Base-by-base conservation (phyloP, 2,888 invertebrate species). In the Pristionchus arcanus region DNA sequence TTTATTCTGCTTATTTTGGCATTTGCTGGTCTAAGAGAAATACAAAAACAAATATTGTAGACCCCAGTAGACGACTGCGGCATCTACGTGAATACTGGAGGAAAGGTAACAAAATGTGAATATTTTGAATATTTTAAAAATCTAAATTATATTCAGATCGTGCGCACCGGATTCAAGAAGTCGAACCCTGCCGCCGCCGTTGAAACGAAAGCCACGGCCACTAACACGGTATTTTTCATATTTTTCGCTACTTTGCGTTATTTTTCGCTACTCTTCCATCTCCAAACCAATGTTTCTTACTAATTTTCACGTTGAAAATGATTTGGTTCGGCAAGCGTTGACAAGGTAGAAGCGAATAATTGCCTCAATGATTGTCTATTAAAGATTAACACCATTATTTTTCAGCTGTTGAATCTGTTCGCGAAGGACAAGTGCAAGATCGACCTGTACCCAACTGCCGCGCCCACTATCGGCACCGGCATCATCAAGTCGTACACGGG, bases 351-450 rank as follows among this genome's bases (percentile, higher is more conserved):
- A 42, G 42, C 42, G 42, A 42, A 5, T 5, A 42, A 42, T 9
- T 3, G 9, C 42, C 42, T 42, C 42, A 42, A 42, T 9, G 42
- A 3, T 5, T 42, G 9, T 42, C 42, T 9, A 42, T 42, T 42
- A 42, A 42, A 42, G 42, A 42, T 42, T 42, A 9, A 42, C 9
- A 5, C 9, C 42, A 42, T 63, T 4, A 25, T 63, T 68, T 68
- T 71, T 4, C 74, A 74, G 74, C 11, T 74, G 74, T 21, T 37
- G 21, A 74, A 74, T 25, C 19, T 74, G 21, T 74, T 34, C 37
- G 37, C 34, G 5, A 74, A 74, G 74, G 74, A 74, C 37, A 74
- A 74, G 74, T 74, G 74, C 74, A 74, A 34, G 37, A 21, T 74
- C 7, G 34, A 21, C 21, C 74, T 74, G 37, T 74, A 74, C 25